These are phyloP conservation scores for Thyatira batis DNA, from an alignment of 2,888 invertebrate genomes.

Conservation along the genomic window DNA sequence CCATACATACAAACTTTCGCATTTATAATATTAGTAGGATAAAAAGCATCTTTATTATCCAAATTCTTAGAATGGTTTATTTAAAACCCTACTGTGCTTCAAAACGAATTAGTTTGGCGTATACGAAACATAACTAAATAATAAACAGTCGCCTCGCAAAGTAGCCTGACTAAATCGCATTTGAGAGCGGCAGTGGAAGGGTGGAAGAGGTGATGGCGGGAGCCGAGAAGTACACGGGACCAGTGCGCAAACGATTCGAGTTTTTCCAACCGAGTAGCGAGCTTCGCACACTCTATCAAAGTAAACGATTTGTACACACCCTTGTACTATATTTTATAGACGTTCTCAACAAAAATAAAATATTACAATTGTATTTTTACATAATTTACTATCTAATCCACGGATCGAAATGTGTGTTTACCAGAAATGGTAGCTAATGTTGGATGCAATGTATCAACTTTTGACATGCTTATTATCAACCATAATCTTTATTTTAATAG, in stretches of 20 bases:
- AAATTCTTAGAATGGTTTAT: too few relatives aligned
- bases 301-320: conserved; percentile 69
- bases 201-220: conserved; percentile 21
- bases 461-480: too few relatives aligned
- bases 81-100: conserved; percentile 31
- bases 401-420: background rate
- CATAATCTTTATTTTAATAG: too few relatives aligned
- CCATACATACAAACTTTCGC: too few relatives aligned
- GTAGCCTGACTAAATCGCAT: conserved; percentile 65
- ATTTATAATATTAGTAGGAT: too few relatives aligned
- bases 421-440: background rate
- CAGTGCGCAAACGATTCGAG: conserved; percentile 58
- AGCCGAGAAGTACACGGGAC: conserved; percentile 36
- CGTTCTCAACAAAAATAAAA: conserved; percentile 22
- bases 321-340: conserved; percentile 37
- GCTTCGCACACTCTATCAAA: conserved; percentile 56
- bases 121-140: conserved; percentile 49
- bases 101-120: conserved; percentile 38
- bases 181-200: conserved; percentile 41
- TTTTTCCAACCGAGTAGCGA: conserved; percentile 62
- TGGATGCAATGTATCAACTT: too few relatives aligned
- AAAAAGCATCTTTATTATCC: conserved; percentile 4
- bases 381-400: background rate
- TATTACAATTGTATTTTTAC: background rate
- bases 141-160: conserved; percentile 48